Conservation (phyloP, 2,113 vertebrate species). For the Diglossa brunneiventris region DNA sequence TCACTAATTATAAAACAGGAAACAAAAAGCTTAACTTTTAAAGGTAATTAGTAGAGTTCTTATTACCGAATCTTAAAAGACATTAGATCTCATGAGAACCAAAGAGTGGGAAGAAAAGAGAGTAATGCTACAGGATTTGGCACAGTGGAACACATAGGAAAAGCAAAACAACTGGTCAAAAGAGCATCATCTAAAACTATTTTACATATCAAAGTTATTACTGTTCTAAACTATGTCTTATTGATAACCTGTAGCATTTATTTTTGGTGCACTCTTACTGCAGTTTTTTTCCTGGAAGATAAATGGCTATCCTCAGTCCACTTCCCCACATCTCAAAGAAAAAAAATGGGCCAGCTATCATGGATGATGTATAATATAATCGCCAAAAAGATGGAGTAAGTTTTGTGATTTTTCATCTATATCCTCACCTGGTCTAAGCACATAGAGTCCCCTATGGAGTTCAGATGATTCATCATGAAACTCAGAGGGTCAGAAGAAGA, state of each 20-base stretch:
- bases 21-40: background rate
- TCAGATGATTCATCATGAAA: constrained; percentile 85
- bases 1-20: background rate
- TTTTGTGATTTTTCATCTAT: background rate
- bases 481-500: constrained; percentile 77
- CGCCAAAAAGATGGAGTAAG: background rate
- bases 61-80: background rate
- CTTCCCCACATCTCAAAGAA: background rate
- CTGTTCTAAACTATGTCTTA: background rate
- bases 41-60: background rate
- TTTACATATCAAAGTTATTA: background rate
- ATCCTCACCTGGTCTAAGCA: constrained; percentile 77
- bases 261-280: background rate
- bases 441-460: constrained; percentile 73
- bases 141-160: background rate
- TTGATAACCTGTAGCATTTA: background rate
- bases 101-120: background rate
- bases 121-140: background rate
- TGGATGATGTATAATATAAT: background rate
- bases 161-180: background rate
- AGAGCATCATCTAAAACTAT: background rate
- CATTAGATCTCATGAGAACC: background rate
- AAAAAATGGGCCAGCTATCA: background rate
- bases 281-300: background rate
- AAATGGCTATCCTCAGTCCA: background rate